Conservation (phyloP, 2,888 invertebrate species). For the Apodemia zela region DNA sequence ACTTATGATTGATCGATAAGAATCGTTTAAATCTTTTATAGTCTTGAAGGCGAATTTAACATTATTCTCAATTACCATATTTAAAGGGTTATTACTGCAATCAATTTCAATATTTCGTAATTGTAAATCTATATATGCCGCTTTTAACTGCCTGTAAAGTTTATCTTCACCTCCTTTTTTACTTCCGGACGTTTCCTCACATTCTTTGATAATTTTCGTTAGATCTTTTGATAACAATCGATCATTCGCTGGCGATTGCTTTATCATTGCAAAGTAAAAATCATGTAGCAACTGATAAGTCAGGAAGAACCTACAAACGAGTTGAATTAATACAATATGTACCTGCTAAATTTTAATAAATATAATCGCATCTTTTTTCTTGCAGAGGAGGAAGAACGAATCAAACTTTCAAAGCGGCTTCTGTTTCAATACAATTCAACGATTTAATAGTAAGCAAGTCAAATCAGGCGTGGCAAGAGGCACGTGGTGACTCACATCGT, state of each 20-base stretch:
- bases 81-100: slow-evolving; percentile 66
- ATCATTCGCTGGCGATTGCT: slow-evolving; percentile 54
- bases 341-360: no score
- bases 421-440: no score
- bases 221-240: slow-evolving; percentile 60
- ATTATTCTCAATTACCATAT: slow-evolving; percentile 62
- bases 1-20: slow-evolving; percentile 52
- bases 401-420: no score
- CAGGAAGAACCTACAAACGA: slow-evolving; percentile 58
- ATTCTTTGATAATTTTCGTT: slow-evolving; percentile 54
- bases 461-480: no score
- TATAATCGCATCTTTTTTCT: no score
- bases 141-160: slow-evolving; percentile 53
- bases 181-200: slow-evolving; percentile 53
- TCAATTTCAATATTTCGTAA: slow-evolving; percentile 58
- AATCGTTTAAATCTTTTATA: slow-evolving; percentile 57
- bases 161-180: slow-evolving; percentile 64
- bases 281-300: slow-evolving; percentile 71
- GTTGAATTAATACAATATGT: background rate
- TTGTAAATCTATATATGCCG: slow-evolving; percentile 57
- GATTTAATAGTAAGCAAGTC: no score
- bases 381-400: no score
- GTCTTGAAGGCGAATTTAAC: slow-evolving; percentile 58
- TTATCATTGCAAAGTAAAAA: slow-evolving; percentile 66
- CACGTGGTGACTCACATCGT: no score